Percentiles rank a stretch among this genome's conserved stretches.
Evolutionary conservation across 2,113 vertebrate genomes (phyloP).

Genomic region (Oplegnathus fasciatus): DNA sequence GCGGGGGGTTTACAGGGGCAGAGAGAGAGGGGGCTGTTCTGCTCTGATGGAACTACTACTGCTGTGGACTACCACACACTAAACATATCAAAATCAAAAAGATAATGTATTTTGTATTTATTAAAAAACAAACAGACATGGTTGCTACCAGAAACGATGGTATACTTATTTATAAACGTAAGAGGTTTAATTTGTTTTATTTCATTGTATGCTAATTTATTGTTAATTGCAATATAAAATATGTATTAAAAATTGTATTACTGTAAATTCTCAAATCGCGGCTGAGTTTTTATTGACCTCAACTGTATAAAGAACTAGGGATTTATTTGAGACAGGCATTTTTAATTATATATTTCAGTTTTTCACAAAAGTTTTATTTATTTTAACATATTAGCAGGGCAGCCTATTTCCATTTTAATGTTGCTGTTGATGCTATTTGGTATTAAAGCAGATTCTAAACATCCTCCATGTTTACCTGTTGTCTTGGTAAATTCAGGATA

Average conservation of each 20-base stretch:
- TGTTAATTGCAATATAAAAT: background rate
- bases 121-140: background rate
- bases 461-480: background rate
- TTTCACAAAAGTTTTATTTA: too few relatives aligned
- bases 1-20: slow-evolving; percentile 61
- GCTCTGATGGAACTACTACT: slow-evolving; percentile 16
- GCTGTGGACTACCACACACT: background rate
- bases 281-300: too few relatives aligned
- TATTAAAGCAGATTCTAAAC: background rate
- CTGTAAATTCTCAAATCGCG: background rate
- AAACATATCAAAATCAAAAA: background rate
- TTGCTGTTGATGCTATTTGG: background rate
- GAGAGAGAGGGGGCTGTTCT: background rate
- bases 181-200: background rate
- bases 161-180: too few relatives aligned
- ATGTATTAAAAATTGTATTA: background rate
- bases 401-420: background rate
- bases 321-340: background rate
- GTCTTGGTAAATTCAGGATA: background rate
- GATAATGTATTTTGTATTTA: background rate
- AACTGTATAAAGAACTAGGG: background rate
- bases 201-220: background rate
- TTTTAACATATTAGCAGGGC: background rate
- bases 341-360: background rate
- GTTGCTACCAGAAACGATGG: background rate